phyloP scores from a whole-genome alignment of 2,113 vertebrate genomes.

The Myotis davidii region DNA sequence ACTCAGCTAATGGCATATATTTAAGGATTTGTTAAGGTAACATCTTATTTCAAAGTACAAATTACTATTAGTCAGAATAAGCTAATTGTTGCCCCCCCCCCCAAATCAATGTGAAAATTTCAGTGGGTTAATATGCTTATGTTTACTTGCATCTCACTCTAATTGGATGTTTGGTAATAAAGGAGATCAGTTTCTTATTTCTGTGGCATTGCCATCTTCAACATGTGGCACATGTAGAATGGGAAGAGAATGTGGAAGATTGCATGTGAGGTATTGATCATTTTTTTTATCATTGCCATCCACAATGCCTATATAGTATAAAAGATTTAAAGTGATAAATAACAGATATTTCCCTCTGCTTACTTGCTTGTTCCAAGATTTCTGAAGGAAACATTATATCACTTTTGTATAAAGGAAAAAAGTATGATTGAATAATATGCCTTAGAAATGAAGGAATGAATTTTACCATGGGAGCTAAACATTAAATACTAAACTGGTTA shows the following conservation, averaged over 20 bases:
- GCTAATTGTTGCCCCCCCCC: background rate
- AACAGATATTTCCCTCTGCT: background rate
- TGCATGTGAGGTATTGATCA: background rate
- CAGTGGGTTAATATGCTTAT: background rate
- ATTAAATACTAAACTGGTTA: background rate
- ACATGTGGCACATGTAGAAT: background rate
- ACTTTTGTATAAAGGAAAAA: constrained; percentile 16
- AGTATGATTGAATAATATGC: background rate
- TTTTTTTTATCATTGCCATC: background rate
- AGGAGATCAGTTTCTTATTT: background rate
- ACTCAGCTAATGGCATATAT: background rate
- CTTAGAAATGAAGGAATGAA: background rate
- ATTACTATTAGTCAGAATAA: background rate
- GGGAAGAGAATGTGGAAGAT: background rate
- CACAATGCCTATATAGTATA: background rate
- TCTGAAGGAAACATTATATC: background rate
- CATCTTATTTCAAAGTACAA: background rate
- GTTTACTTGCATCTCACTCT: background rate
- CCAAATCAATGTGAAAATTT: background rate
- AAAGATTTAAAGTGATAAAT: background rate
- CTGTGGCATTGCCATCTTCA: background rate
- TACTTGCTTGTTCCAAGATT: background rate
- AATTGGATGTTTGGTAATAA: background rate
- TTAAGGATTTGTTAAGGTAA: background rate
- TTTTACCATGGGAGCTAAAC: background rate